Evolutionary conservation across 2,888 invertebrate genomes (phyloP), one percentile per base, ranked within the genome.

Genomic region (Lasioglossum marginatum): DNA sequence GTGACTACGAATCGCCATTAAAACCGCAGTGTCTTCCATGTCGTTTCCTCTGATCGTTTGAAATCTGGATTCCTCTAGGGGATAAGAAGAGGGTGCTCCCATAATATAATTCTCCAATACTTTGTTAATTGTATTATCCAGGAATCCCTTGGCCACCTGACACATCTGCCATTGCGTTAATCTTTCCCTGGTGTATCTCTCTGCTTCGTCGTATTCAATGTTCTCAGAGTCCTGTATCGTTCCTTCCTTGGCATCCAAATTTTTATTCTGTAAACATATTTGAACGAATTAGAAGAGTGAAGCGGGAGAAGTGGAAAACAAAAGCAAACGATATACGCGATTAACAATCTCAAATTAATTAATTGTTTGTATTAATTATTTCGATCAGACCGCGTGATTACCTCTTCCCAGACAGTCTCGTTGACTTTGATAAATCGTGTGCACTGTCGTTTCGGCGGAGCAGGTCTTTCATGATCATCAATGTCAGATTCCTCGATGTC

Each of bases 1-100:
- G 92, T 97, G 97, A 77, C 97, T 97, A 79, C 97, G 97, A 91
- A 97, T 97, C 5, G 97, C 97, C 97, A 97, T 97, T 48, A 97
- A 95, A 80, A 97, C 97, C 1, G 97, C 97, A 93, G 97, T 97
- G 92, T 97, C 97, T 95, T 97, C 97, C 92, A 97, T 96, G 83
- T 96, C 96, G 52, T 96, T 96, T 86, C 96, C 96, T 70, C 95
- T 96, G 52, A 92, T 91, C 12, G 92, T 79, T 6, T 91, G 91
- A 77, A 91, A 91, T 77, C 91, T 92, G 12, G 95, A 93, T 85
- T 95, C 94, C 43, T 95, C 96, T 72, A 95, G 93, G 23, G 89
- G 81, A 87, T 90, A 88, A 14, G 95, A 93, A 10, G 95, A 92
- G 19, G 96, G 95, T 19, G 96, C 96, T 52, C 95, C 95, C 63